Percentiles rank a stretch among this genome's conserved stretches.
Conservation (phyloP, 2,888 invertebrate species). For the Buathra laborator region DNA sequence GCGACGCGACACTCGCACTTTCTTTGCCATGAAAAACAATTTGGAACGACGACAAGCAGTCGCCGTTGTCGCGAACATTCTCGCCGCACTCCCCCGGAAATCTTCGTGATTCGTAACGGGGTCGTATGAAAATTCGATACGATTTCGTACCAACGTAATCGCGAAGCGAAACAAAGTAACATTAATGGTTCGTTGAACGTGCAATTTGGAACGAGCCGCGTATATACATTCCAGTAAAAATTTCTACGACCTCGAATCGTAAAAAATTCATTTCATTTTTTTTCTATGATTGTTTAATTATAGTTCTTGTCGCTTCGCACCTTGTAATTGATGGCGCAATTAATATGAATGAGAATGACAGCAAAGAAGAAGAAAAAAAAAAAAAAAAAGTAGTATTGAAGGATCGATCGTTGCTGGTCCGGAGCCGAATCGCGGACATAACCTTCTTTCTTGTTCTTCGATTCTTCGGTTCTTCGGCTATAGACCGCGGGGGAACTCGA, state of each 20-base stretch:
- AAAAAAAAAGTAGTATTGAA: background rate
- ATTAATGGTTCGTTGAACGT: conserved; percentile 29
- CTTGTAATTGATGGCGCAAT: background rate
- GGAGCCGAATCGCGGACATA: background rate
- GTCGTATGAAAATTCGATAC: conserved; percentile 60
- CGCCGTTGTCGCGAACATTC: background rate
- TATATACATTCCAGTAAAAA: background rate
- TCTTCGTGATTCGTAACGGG: conserved; percentile 25
- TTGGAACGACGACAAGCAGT: conserved; percentile 34
- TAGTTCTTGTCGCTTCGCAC: background rate
- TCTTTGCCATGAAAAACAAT: conserved; percentile 58
- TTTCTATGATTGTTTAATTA: background rate
- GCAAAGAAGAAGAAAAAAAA: background rate
- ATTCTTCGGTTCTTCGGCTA: conserved; percentile 13
- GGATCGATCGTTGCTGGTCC: background rate
- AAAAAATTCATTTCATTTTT: background rate
- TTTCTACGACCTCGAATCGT: background rate
- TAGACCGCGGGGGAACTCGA: conserved; percentile 19
- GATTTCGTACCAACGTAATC: conserved; percentile 15
- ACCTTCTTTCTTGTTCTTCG: conserved; percentile 14
- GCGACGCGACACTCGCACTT: conserved; percentile 56
- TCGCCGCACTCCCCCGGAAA: conserved; percentile 1
- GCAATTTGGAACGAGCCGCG: conserved; percentile 4
- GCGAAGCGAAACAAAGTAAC: conserved; percentile 36
- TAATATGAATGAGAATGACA: background rate